These are phyloP conservation scores for Galleria mellonella DNA, from an alignment of 1,140 invertebrate species.

Conservation along the genomic window DNA sequence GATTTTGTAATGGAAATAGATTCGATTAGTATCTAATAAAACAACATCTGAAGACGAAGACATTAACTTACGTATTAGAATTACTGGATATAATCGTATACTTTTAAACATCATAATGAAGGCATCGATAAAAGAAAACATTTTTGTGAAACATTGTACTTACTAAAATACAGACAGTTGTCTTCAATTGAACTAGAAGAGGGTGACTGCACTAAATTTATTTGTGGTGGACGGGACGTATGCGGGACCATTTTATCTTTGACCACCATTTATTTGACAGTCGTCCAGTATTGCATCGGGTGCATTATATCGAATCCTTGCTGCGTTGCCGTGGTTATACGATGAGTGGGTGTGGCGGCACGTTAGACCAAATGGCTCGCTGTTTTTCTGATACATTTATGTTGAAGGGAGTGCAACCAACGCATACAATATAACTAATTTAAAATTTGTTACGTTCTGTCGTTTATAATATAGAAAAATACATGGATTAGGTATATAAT, in stretches of 20 bases:
- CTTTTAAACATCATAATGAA: too few species aligned
- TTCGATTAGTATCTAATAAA: too few species aligned
- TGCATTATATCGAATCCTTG: not conserved
- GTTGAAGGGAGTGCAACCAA: too few species aligned
- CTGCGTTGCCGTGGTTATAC: not conserved
- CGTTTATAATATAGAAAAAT: too few species aligned
- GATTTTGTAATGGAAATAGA: too few species aligned
- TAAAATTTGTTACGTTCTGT: too few species aligned
- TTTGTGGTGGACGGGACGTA: constrained; percentile 39
- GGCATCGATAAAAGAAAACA: too few species aligned
- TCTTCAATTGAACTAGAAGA: constrained; percentile 55
- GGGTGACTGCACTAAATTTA: constrained; percentile 61
- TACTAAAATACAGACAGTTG: constrained; percentile 42
- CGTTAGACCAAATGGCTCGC: constrained; percentile 10
- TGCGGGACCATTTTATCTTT: constrained; percentile 60
- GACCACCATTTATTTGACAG: constrained; percentile 1
- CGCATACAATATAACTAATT: too few species aligned
- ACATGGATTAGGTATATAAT: too few species aligned
- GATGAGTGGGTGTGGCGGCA: constrained; percentile 5
- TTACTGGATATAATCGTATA: too few species aligned
- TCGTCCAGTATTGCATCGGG: not conserved
- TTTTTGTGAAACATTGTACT: constrained; percentile 34
- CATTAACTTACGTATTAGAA: too few species aligned
- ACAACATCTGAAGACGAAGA: too few species aligned
- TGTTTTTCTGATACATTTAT: not conserved